Percentiles rank a stretch among this genome's conserved stretches.
These are phyloP conservation scores for Tenebrio molitor DNA, from an alignment of 1,140 invertebrate genomes.

Conservation along the genomic window DNA sequence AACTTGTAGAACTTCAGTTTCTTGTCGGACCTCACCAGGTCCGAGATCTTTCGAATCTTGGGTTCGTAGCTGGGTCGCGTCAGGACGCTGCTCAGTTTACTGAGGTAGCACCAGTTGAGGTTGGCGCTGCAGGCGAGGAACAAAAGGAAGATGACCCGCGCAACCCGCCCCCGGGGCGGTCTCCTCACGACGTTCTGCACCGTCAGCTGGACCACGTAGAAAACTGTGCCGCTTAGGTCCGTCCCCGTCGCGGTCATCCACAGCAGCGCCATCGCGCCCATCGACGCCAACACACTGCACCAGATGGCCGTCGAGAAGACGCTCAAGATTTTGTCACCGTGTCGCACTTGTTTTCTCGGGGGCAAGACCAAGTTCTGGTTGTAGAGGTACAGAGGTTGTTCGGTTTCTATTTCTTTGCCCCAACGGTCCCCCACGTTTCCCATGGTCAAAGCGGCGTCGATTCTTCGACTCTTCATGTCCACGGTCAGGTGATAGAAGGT, in stretches of 20 bases:
- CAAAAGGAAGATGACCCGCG: background rate
- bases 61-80: conserved; percentile 7
- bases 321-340: background rate
- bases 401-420: background rate
- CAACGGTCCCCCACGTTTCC: background rate
- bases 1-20: conserved; percentile 6
- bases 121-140: background rate
- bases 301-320: background rate
- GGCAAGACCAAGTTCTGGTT: conserved; percentile 6
- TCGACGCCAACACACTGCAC: background rate
- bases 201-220: background rate
- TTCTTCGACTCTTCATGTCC: background rate
- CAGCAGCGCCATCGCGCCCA: background rate
- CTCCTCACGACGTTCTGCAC: background rate
- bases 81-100: conserved; percentile 8
- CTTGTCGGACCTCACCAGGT: background rate
- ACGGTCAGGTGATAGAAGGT: background rate
- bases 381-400: background rate
- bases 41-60: background rate
- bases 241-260: background rate
- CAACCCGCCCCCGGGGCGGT: background rate
- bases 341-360: background rate
- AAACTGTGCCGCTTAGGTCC: too few species aligned
- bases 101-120: background rate
- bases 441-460: background rate